Evolutionary conservation across 2,888 invertebrate species (phyloP).

Genomic region (Himalopsyche kuldschensis): DNA sequence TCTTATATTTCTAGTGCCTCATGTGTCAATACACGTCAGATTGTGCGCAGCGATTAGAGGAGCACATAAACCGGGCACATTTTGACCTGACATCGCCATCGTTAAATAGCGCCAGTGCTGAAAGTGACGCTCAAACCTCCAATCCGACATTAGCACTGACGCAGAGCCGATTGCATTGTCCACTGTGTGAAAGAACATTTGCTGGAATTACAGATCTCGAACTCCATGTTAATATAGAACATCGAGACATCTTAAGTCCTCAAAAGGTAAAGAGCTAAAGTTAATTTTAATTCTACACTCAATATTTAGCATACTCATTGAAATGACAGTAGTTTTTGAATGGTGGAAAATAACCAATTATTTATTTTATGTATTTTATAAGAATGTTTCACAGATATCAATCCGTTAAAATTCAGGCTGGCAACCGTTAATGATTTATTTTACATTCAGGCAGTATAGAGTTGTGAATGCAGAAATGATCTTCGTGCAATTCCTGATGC

Average conservation of each 20-base stretch:
- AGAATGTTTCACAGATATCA: too few relatives aligned
- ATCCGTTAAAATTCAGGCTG: too few relatives aligned
- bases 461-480: too few relatives aligned
- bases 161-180: slow-evolving; percentile 67
- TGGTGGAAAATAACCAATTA: too few relatives aligned
- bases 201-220: slow-evolving; percentile 77
- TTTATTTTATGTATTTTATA: too few relatives aligned
- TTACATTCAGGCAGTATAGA: too few relatives aligned
- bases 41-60: slow-evolving; percentile 73
- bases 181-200: slow-evolving; percentile 75
- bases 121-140: background rate
- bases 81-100: slow-evolving; percentile 81
- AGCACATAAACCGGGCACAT: slow-evolving; percentile 82
- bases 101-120: slow-evolving; percentile 48
- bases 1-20: slow-evolving; percentile 63
- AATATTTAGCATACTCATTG: background rate
- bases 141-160: slow-evolving; percentile 57
- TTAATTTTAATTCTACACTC: background rate
- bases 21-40: slow-evolving; percentile 76
- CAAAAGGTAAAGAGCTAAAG: slow-evolving; percentile 46
- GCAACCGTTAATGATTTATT: too few relatives aligned
- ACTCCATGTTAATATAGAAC: slow-evolving; percentile 83
- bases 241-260: slow-evolving; percentile 78
- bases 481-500: too few relatives aligned
- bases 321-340: too few relatives aligned